Evolutionary conservation across 2,113 vertebrate genomes (phyloP).

Genomic region (Hiodon tergisus): DNA sequence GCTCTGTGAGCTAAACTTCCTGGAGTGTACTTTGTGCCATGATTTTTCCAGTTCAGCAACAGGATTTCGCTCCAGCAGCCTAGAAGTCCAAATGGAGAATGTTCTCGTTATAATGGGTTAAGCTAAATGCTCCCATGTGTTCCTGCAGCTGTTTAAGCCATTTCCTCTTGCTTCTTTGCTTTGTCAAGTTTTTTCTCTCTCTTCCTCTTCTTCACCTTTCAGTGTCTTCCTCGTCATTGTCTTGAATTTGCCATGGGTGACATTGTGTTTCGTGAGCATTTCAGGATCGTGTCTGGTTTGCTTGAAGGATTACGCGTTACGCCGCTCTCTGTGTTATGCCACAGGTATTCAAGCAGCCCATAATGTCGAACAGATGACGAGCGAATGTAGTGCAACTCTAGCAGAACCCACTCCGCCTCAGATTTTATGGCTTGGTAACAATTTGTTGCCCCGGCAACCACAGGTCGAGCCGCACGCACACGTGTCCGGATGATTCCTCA

Average conservation of each 20-base stretch:
- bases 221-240: neutral
- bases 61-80: conserved; percentile 24
- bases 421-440: conserved; percentile 56
- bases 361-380: conserved; percentile 61
- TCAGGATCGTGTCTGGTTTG: neutral
- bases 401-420: conserved; percentile 47
- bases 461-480: conserved; percentile 47
- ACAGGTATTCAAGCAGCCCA: conserved; percentile 43
- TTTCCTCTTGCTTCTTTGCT: neutral
- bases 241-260: neutral
- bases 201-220: neutral
- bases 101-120: conserved; percentile 47
- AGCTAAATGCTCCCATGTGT: conserved; percentile 48
- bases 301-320: neutral
- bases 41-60: conserved; percentile 39
- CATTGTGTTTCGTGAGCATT: conserved; percentile 4
- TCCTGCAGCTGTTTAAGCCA: conserved; percentile 10
- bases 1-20: conserved; percentile 39
- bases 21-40: conserved; percentile 27
- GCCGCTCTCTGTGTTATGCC: conserved; percentile 26
- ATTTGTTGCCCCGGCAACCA: conserved; percentile 59
- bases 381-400: conserved; percentile 46
- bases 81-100: conserved; percentile 42
- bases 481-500: neutral
- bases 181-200: neutral